Percentiles rank a stretch among this genome's conserved stretches.
Evolutionary conservation across 2,113 vertebrate genomes (phyloP).

Genomic region (Vireo altiloquus): DNA sequence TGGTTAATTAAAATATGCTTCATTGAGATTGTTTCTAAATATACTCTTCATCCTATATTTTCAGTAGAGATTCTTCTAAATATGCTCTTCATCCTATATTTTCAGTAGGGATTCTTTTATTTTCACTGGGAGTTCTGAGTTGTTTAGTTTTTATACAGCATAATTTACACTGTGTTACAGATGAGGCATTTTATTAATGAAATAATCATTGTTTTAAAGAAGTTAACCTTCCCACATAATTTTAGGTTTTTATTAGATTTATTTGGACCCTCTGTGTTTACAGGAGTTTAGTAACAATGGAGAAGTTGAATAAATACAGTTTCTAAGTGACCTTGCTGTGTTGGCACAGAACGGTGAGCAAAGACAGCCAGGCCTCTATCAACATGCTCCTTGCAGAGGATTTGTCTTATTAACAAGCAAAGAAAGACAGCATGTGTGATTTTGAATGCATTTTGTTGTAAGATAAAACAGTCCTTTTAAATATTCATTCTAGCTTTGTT

Average conservation of each 20-base stretch:
- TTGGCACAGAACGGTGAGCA: not conserved
- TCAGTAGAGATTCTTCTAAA: not conserved
- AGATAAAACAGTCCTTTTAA: not conserved
- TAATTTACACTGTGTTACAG: not conserved
- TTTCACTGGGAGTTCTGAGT: not conserved
- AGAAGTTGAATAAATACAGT: not conserved
- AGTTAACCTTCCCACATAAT: not conserved
- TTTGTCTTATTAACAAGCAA: constrained; percentile 55
- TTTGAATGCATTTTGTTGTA: not conserved
- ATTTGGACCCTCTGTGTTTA: not conserved
- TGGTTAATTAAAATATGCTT: not conserved
- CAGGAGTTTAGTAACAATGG: not conserved
- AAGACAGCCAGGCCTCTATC: not conserved
- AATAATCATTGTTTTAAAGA: not conserved
- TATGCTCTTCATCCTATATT: not conserved
- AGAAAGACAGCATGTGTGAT: not conserved
- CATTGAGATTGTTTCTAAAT: not conserved
- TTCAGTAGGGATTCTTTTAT: not conserved
- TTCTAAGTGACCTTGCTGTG: not conserved
- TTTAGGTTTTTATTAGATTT: not conserved
- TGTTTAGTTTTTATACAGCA: not conserved
- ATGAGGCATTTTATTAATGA: not conserved
- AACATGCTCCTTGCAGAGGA: not conserved
- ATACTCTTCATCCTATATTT: not conserved
- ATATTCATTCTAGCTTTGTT: constrained; percentile 26